Evolutionary conservation across 2,113 vertebrate genomes (phyloP).

Genomic region (Peromyscus polionotus): DNA sequence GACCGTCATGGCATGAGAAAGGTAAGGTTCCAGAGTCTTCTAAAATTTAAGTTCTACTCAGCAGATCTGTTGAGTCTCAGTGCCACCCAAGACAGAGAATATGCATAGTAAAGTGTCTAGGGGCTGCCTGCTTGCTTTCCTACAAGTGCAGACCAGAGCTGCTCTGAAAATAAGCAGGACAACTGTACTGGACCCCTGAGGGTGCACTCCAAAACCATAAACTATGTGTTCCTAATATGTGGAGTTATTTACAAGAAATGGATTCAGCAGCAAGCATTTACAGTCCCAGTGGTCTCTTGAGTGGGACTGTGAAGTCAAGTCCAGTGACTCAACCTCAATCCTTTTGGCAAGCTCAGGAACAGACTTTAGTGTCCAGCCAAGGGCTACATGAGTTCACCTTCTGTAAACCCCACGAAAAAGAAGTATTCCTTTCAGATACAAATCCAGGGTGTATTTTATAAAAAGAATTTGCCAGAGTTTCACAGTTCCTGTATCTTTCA

Average conservation of each 20-base stretch:
- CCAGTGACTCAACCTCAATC: constrained; percentile 62
- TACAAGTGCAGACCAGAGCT: constrained; percentile 38
- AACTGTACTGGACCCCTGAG: neutral
- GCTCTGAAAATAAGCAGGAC: constrained; percentile 16
- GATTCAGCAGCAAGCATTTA: constrained; percentile 66
- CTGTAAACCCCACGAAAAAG: constrained; percentile 69
- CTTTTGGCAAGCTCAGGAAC: constrained; percentile 69
- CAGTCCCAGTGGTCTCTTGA: constrained; percentile 65
- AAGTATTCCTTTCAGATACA: constrained; percentile 67
- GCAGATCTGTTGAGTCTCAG: constrained; percentile 73
- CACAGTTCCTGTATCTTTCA: constrained; percentile 61
- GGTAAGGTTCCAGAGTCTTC: constrained; percentile 63
- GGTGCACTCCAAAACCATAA: constrained; percentile 34
- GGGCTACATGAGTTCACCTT: constrained; percentile 68
- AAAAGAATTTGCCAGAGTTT: constrained; percentile 53
- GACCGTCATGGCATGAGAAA: constrained; percentile 53
- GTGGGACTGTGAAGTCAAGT: constrained; percentile 55
- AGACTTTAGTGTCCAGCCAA: constrained; percentile 70
- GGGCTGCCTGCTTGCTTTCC: constrained; percentile 47
- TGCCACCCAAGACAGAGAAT: constrained; percentile 68
- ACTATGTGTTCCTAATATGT: constrained; percentile 54
- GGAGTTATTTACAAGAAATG: constrained; percentile 70
- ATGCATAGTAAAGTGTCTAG: constrained; percentile 59
- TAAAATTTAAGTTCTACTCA: constrained; percentile 68
- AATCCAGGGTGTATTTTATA: constrained; percentile 49